Conservation (phyloP, 2,888 invertebrate genomes). For the Megalurothrips usitatus region DNA sequence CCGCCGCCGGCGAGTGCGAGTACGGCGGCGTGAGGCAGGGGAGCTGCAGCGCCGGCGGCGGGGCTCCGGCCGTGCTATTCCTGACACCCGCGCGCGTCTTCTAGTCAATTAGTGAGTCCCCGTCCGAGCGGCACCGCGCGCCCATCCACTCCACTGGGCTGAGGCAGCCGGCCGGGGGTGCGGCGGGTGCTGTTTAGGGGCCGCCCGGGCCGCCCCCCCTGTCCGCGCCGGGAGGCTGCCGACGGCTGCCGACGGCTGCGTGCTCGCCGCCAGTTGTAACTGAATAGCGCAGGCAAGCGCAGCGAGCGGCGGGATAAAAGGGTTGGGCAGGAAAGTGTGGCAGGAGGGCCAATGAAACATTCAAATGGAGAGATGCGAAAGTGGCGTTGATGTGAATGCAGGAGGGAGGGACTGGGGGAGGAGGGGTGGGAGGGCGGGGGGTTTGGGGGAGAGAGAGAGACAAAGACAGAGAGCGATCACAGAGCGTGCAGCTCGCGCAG, state of each 20-base stretch:
- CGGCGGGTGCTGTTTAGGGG: too few species aligned
- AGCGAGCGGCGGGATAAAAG: neutral
- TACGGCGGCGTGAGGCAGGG: neutral
- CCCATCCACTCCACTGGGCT: too few species aligned
- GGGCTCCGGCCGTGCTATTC: neutral
- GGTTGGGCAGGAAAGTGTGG: neutral
- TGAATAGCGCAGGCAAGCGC: too few species aligned
- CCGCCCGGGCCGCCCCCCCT: too few species aligned
- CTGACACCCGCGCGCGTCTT: too few species aligned
- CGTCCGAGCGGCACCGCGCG: too few species aligned
- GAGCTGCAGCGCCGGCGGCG: neutral
- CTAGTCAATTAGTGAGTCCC: too few species aligned
- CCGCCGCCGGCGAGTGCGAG: too few species aligned
- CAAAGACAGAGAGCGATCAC: constrained; percentile 1
- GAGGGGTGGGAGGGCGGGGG: constrained; percentile 15
- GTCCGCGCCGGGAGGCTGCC: too few species aligned
- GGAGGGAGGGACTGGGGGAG: constrained; percentile 28
- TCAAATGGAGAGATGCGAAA: constrained; percentile 10
- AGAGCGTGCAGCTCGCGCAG: neutral
- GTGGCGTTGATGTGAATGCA: neutral
- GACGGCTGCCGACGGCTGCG: neutral
- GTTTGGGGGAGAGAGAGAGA: neutral
- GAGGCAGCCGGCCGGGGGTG: too few species aligned
- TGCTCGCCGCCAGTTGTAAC: neutral
- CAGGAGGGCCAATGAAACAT: neutral